Base-by-base conservation (phyloP, 2,888 invertebrate species). In the Folsomia candida region DNA sequence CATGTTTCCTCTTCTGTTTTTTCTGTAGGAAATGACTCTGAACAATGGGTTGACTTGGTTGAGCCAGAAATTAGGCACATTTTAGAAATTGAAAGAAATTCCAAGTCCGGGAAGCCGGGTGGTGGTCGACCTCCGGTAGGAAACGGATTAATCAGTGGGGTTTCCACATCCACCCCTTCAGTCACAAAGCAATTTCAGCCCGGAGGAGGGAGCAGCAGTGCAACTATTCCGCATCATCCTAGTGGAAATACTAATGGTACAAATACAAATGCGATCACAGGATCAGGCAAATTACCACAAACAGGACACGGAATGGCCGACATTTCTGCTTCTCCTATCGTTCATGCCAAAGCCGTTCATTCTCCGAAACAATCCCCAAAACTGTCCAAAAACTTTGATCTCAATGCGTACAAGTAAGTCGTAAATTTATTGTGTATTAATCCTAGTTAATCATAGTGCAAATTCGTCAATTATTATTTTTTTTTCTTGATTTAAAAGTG, bases 41-140 rank as follows among this genome's bases (percentile, higher is more conserved):
- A 91, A 83, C n/a, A n/a, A n/a, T 92, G 92, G 92, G 90, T 90
- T 1, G 91, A 91, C 80, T 87, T 91, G 62, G 91, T 91, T 11
- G 91, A 92, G 82, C 90, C 90, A 59, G 92, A 92, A 82, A 85
- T 92, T 25, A 86, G 91, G 22, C 76, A 78, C 51, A 77, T 78
- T 57, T 62, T 79, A n/a, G 80, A 80, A 54, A 67, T 78, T 26
- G 76, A 77, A 67, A 61, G 76, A 62, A 68, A 65, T 24, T 57
- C 67, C 22, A 72, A 74, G 28, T 59, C 72, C 14, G 72, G 69
- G n/a, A 71, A 57, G 22, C 57, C 11, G 57, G 47, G 47, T n/a
- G n/a, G n/a, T n/a, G n/a, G n/a, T n/a, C n/a, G n/a, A 11, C 47
- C 14, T 14, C 47, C 14, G 11, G 47, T 9, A 47, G 47, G 47